Evolutionary conservation across 30 jellyfish, hydroid and myxozoan genomes (phyloP).

Genomic region (Chironex yamaguchii): DNA sequence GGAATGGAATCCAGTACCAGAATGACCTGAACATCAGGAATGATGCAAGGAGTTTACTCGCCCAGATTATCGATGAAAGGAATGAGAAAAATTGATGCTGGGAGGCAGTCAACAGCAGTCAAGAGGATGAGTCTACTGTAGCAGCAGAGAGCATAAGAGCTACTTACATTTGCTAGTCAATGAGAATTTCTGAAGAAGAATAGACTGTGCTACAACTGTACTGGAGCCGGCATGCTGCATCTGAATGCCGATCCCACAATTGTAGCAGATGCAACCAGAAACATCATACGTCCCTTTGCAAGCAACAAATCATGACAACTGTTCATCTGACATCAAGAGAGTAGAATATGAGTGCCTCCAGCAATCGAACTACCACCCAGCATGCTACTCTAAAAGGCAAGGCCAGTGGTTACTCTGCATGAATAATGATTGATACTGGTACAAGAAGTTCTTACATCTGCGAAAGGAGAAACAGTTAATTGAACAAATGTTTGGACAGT

Average conservation of each 20-base stretch:
- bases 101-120: no score
- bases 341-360: neutral
- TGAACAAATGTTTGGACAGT: conserved; percentile 46
- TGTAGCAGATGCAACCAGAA: neutral
- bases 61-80: no score
- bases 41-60: no score
- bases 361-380: neutral
- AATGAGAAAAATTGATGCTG: no score
- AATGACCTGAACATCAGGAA: no score
- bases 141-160: neutral
- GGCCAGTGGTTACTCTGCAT: neutral
- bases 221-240: neutral
- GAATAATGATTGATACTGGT: neutral
- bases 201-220: neutral
- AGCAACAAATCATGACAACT: neutral
- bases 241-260: neutral
- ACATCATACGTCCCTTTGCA: neutral
- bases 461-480: neutral
- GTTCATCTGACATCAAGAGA: neutral
- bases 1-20: neutral
- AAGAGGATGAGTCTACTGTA: neutral
- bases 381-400: neutral
- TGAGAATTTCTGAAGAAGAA: neutral
- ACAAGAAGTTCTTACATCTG: neutral
- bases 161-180: neutral